Conservation (phyloP, 2,797 vertebrate species). For the Hemitrygon akajei region DNA sequence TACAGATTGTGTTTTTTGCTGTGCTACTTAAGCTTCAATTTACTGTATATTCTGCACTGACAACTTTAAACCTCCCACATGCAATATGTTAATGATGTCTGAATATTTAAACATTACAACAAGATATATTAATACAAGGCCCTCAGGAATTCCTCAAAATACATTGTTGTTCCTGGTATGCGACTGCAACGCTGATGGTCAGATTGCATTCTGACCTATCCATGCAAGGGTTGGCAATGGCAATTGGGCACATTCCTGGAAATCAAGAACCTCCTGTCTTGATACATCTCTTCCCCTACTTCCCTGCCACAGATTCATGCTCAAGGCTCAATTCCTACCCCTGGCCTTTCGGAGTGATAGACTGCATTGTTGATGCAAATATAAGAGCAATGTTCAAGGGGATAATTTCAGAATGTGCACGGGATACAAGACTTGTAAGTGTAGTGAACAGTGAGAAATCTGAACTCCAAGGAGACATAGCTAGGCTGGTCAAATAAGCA, state of each 20-base stretch:
- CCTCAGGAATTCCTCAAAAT: not conserved
- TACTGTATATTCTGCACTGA: not conserved
- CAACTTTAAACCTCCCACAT: not conserved
- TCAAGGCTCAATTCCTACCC: too few species aligned
- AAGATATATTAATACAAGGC: not conserved
- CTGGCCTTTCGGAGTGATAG: too few species aligned
- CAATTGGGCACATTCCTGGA: not conserved
- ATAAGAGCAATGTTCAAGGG: too few species aligned
- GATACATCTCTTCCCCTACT: too few species aligned
- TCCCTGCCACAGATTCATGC: too few species aligned
- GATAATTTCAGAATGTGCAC: too few species aligned
- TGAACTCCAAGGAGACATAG: too few species aligned
- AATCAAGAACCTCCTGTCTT: not conserved
- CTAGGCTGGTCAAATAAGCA: too few species aligned
- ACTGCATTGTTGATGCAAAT: too few species aligned
- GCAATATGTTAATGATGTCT: not conserved
- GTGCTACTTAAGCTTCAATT: slow-evolving; percentile 14
- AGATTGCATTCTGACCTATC: not conserved
- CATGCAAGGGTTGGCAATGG: not conserved
- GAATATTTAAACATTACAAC: not conserved
- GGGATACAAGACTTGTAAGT: too few species aligned
- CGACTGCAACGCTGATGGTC: not conserved
- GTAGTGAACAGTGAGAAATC: too few species aligned
- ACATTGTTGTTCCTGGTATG: too few species aligned
- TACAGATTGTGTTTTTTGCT: slow-evolving; percentile 1